Percentiles rank a stretch among this genome's conserved stretches.
These are phyloP conservation scores for Volucella zonaria DNA, from an alignment of 2,888 invertebrate genomes.

Conservation along the genomic window DNA sequence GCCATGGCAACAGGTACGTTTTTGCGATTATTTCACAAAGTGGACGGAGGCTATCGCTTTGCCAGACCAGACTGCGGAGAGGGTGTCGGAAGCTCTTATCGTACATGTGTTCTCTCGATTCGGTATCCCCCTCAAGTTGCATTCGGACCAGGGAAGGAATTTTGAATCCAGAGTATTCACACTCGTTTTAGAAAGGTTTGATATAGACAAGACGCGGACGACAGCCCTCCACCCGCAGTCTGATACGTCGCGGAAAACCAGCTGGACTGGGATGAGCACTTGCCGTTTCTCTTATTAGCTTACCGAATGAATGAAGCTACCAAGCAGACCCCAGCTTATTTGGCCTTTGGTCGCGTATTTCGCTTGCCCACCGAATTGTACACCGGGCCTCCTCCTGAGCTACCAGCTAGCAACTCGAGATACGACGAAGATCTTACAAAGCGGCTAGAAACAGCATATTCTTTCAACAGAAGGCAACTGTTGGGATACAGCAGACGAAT, in stretches of 20 bases:
- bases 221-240: constrained; percentile 76
- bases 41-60: too few species aligned
- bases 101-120: too few species aligned
- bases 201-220: too few species aligned
- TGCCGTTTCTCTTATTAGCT: constrained; percentile 49
- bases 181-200: constrained; percentile 77
- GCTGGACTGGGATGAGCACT: constrained; percentile 55
- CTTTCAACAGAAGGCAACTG: too few species aligned
- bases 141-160: too few species aligned
- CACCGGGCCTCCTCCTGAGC: constrained; percentile 73
- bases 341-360: constrained; percentile 73
- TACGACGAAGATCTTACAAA: constrained; percentile 17
- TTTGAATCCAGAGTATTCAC: constrained; percentile 75
- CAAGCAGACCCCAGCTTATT: constrained; percentile 58
- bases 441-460: too few species aligned
- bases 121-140: too few species aligned
- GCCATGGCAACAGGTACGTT: too few species aligned
- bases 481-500: too few species aligned
- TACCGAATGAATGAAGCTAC: constrained; percentile 67
- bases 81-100: too few species aligned
- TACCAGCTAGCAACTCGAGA: neutral
- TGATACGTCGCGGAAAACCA: constrained; percentile 60
- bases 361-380: constrained; percentile 67
- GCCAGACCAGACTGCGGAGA: too few species aligned
- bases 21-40: too few species aligned